Base-by-base conservation (phyloP, 1,140 invertebrate species). In the Anastatus disparis region DNA sequence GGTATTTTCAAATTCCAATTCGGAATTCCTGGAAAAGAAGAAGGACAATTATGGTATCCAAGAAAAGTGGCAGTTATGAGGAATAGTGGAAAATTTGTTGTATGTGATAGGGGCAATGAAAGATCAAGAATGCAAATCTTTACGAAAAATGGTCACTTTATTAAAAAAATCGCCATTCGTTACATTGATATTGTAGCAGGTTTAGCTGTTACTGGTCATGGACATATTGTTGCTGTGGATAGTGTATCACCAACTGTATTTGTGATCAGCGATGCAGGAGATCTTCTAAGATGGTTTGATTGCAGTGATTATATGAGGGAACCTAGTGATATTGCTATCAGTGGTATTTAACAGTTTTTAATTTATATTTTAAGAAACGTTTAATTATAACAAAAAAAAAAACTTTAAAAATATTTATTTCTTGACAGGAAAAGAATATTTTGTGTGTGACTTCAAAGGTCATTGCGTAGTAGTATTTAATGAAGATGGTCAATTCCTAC, bases 141-240 rank as follows among this genome's bases (percentile, higher is more conserved):
- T 78, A 94, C 93, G 20, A 94, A 94, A 75, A 94, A 92, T 81
- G 93, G 93, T 17, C 93, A 94, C 77, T 95, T 94, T 80, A 88
- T 97, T 65, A 96, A 95, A 84, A 97, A 97, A 82, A 97, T 98
- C 77, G 94, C 95, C 48, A 95, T 95, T 71, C 87, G 95, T 69
- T 97, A 97, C 83, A 97, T 99, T 79, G 97, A 98, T 81, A 98
- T 99, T 75, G 96, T 98, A n/a, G 97, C 96, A 75, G 96, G 96
- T 42, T 86, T 98, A 75, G 95, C 96, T 17, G 95, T 98, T 12
- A 97, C 94, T 29, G 88, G 90, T 59, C 90, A 95, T 82, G 95
- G 95, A 15, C 91, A 97, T 72, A 97, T 99, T 78, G 95, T 98
- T 42, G 95, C 95, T 52, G 97, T 98, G n/a, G 96, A 98, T 80